Conservation (phyloP, 2,113 vertebrate genomes). For the Rhinoptilus africanus region DNA sequence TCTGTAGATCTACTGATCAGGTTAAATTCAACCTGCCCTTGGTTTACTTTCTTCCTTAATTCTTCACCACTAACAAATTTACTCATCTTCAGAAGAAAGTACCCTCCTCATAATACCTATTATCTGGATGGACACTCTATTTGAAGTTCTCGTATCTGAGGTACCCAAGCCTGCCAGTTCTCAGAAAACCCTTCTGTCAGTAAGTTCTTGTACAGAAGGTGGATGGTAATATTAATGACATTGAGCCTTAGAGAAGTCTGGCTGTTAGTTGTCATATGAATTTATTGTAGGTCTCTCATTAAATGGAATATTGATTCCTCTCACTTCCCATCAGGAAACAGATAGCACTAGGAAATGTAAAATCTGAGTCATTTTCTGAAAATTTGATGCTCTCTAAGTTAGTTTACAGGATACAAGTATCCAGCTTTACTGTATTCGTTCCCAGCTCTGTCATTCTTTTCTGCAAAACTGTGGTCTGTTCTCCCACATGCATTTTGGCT, state of each 20-base stretch:
- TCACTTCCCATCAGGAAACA: background rate
- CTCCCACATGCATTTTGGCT: background rate
- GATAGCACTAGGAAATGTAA: background rate
- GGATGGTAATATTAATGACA: background rate
- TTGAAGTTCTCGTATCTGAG: background rate
- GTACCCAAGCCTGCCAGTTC: background rate
- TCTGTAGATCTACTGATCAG: background rate
- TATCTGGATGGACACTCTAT: background rate
- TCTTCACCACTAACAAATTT: background rate
- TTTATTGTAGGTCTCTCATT: background rate
- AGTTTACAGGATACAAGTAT: background rate
- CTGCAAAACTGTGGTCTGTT: background rate
- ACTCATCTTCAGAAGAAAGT: background rate
- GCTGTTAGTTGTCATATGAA: background rate
- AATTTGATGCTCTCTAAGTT: background rate
- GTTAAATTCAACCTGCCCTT: background rate
- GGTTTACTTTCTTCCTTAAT: background rate
- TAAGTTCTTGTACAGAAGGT: background rate
- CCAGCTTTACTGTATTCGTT: background rate
- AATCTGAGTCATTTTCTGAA: background rate
- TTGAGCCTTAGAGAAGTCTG: background rate
- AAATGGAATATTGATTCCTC: background rate
- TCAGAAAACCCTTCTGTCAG: background rate
- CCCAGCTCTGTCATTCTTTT: background rate
- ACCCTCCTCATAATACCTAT: background rate